phyloP scores from a whole-genome alignment of 2,888 invertebrate genomes.

The Agelastica alni region DNA sequence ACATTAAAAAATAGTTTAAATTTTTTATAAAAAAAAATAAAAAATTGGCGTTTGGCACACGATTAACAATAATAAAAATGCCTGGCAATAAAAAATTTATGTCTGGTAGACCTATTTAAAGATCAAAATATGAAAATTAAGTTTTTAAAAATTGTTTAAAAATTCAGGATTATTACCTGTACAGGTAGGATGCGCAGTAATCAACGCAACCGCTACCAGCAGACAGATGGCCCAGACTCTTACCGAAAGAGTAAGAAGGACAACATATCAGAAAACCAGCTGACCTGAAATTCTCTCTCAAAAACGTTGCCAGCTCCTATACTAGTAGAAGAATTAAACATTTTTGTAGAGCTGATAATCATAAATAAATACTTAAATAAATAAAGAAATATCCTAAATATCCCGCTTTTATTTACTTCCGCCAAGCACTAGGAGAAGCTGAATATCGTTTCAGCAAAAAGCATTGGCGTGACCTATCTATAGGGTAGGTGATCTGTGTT shows the following conservation, averaged over 20 bases:
- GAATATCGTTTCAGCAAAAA: too few relatives aligned
- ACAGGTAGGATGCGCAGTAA: too few relatives aligned
- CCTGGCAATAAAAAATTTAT: neutral
- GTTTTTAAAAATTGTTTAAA: neutral
- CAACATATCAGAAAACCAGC: neutral
- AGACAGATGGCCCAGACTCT: neutral
- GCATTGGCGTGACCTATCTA: too few relatives aligned
- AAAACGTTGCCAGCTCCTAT: too few relatives aligned
- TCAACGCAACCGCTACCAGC: neutral
- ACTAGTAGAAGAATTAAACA: too few relatives aligned
- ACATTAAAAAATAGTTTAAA: neutral
- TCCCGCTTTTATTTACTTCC: too few relatives aligned
- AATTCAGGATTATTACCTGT: slow-evolving; percentile 2
- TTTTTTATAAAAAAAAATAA: neutral
- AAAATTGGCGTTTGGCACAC: slow-evolving; percentile 2
- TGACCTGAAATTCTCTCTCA: too few relatives aligned
- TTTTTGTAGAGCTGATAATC: too few relatives aligned
- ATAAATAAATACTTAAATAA: too few relatives aligned
- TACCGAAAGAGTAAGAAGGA: neutral
- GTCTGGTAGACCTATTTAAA: neutral
- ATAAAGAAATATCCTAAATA: too few relatives aligned
- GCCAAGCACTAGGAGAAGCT: too few relatives aligned
- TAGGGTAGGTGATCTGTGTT: too few relatives aligned
- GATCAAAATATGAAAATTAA: neutral
- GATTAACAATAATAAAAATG: neutral